Percentiles rank a stretch among this genome's conserved stretches.
Conservation (phyloP, 1,140 invertebrate genomes). For the Sarcophaga bullata region DNA sequence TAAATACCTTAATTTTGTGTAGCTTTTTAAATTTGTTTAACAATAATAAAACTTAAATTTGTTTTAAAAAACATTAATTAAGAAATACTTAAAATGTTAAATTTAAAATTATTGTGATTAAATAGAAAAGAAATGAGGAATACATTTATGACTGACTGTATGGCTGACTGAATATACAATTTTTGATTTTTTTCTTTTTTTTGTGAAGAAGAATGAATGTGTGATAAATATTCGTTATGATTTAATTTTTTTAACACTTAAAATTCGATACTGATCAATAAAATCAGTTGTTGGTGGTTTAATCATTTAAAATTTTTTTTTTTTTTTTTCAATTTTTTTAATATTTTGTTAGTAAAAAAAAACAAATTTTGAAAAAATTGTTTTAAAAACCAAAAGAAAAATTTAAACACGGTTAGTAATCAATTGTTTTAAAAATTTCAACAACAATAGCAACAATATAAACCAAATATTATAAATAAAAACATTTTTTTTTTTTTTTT, state of each 20-base stretch:
- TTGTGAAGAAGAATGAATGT: neutral
- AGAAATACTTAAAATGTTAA: too few species aligned
- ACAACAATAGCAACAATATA: neutral
- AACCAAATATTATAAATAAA: neutral
- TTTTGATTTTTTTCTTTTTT: too few species aligned
- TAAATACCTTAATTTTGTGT: too few species aligned
- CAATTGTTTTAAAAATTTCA: neutral
- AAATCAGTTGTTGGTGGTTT: slow-evolving; percentile 57
- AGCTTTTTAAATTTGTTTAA: too few species aligned
- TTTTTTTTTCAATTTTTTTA: neutral
- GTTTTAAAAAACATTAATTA: too few species aligned
- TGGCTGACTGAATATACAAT: too few species aligned
- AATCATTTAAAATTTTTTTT: neutral
- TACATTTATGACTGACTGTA: too few species aligned
- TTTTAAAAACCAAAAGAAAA: neutral
- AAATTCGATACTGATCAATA: slow-evolving; percentile 66
- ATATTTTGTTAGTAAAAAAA: neutral
- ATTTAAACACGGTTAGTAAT: slow-evolving; percentile 30
- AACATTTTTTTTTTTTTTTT: neutral
- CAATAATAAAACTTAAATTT: too few species aligned
- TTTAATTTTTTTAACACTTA: slow-evolving; percentile 4
- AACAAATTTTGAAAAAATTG: slow-evolving; percentile 7
- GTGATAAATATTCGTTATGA: slow-evolving; percentile 3
- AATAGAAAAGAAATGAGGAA: too few species aligned
- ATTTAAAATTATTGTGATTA: too few species aligned